phyloP scores from a whole-genome alignment of 2,888 invertebrate species.

The Drosophila gaucha region DNA sequence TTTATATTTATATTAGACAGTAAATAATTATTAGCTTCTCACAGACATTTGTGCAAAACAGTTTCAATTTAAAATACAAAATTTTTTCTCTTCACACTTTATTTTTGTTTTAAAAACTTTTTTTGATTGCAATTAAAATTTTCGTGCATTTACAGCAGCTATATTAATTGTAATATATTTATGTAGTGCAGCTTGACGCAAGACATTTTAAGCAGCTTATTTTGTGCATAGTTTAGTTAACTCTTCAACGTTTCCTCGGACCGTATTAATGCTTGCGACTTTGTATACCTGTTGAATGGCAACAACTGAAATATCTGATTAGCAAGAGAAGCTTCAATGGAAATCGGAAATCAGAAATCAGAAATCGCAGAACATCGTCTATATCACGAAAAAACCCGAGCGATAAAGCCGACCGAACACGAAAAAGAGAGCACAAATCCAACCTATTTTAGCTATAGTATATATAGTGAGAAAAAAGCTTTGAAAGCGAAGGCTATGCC shows the following conservation, averaged over 20 bases:
- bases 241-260: neutral
- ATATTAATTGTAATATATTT: too few relatives aligned
- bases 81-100: too few relatives aligned
- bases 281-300: conserved; percentile 50
- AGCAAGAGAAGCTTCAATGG: conserved; percentile 20
- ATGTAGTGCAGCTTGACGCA: neutral
- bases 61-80: too few relatives aligned
- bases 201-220: too few relatives aligned
- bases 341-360: conserved; percentile 48
- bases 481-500: conserved; percentile 16
- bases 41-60: too few relatives aligned
- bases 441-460: neutral
- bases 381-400: conserved; percentile 7
- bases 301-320: conserved; percentile 35
- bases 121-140: too few relatives aligned
- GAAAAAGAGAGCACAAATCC: conserved; percentile 15
- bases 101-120: too few relatives aligned
- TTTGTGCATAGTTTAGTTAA: neutral
- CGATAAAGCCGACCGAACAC: conserved; percentile 14
- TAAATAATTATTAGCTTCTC: too few relatives aligned
- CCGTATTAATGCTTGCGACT: conserved; percentile 20
- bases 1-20: too few relatives aligned
- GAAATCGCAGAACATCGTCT: conserved; percentile 30
- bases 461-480: conserved; percentile 21
- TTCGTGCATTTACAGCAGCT: too few relatives aligned